Base-by-base conservation (phyloP, 2,797 vertebrate genomes). In the Lophotriccus pileatus region DNA sequence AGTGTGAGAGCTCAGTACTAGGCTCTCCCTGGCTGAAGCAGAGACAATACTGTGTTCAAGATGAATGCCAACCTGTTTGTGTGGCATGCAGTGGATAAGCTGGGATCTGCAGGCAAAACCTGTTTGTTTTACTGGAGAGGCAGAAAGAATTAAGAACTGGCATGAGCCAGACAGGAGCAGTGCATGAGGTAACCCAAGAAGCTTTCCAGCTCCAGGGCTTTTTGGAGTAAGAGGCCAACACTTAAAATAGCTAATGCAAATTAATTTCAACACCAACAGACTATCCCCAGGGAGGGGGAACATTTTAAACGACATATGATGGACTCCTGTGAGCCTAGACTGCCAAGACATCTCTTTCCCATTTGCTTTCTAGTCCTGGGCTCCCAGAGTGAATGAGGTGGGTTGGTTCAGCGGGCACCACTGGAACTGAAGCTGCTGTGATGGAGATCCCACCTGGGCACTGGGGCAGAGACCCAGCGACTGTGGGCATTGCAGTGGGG, bases 201-300 rank as follows among this genome's bases (percentile, higher is more conserved):
- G 91, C 18, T 91, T 88, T 95, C 74, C 90, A 49, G 76, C 85
- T 93, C 67, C 80, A 66, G 86, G 90, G 74, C 86, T 77, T 94
- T 89, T 84, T 89, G 86, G 44, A 84, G 77, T 89, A 92, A 90
- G 93, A 94, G 74, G 32, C 49, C 27, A 68, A 62, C 53, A 27
- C 83, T 84, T 87, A 68, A 93, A 94, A 92, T 80, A 94, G 70
- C 30, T 70, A 90, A 76, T 64, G 73, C 62, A 87, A 85, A 83
- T 62, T 3, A 75, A 92, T 89, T 95, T 92, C 89, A 81, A 75
- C 82, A 89, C 12, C n/a, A 56, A 19, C 17, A 78, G 47, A 69
- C 49, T 78, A 47, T 66, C 30, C 10, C 14, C 37, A 74, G 59
- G 63, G 76, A 93, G 44, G 6, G 47, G 10, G 47, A 58, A 74